phyloP scores from a whole-genome alignment of 2,888 invertebrate genomes.

The Dione vanillae region DNA sequence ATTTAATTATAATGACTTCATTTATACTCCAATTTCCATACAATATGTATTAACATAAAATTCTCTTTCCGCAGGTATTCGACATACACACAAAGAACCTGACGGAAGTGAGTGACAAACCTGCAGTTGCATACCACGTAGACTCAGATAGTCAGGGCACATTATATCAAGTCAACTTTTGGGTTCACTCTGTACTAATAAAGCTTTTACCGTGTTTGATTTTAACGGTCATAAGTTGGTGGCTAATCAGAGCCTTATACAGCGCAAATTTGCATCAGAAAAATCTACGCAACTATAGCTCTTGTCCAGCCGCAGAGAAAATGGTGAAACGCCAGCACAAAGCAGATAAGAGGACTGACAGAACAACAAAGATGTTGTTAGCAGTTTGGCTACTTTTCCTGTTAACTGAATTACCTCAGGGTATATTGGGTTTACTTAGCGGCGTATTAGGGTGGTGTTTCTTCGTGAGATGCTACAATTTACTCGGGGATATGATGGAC shows the following conservation, averaged over 20 bases:
- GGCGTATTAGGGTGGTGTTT: slow-evolving; percentile 88
- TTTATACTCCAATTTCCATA: slow-evolving; percentile 42
- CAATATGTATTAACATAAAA: slow-evolving; percentile 57
- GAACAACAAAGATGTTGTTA: slow-evolving; percentile 95
- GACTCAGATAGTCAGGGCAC: slow-evolving; percentile 84
- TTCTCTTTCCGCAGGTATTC: slow-evolving; percentile 67
- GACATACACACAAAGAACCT: slow-evolving; percentile 78
- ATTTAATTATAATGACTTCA: slow-evolving; percentile 7
- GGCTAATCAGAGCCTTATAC: slow-evolving; percentile 89
- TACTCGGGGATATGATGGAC: slow-evolving; percentile 94
- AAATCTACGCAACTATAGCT: slow-evolving; percentile 86
- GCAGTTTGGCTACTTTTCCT: slow-evolving; percentile 94
- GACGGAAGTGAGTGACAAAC: slow-evolving; percentile 67
- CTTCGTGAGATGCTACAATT: slow-evolving; percentile 91
- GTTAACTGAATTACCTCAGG: slow-evolving; percentile 95
- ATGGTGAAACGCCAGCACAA: slow-evolving; percentile 80
- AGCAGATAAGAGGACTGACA: slow-evolving; percentile 90
- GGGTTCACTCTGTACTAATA: slow-evolving; percentile 91
- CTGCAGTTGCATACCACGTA: slow-evolving; percentile 67
- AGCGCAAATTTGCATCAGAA: slow-evolving; percentile 90
- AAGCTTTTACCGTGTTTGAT: slow-evolving; percentile 92
- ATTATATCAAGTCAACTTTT: slow-evolving; percentile 89
- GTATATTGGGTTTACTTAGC: slow-evolving; percentile 88
- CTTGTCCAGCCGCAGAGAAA: slow-evolving; percentile 79
- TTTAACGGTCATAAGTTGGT: slow-evolving; percentile 88